phyloP scores from a whole-genome alignment of 2,888 invertebrate species.

The Blera fallax region DNA sequence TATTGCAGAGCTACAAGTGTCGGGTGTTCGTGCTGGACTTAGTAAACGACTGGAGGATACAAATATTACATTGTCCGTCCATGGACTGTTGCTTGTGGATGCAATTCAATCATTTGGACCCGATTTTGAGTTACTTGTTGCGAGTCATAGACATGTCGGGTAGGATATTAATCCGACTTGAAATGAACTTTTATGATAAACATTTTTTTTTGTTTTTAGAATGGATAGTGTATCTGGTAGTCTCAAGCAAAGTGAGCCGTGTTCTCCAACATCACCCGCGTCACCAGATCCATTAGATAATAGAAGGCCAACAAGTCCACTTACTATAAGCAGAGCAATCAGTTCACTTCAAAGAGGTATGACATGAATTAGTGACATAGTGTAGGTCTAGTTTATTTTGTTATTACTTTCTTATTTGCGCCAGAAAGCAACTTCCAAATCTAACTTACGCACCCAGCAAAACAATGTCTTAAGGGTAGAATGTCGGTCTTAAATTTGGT shows the following conservation, averaged over 20 bases:
- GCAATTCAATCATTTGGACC: conserved; percentile 97
- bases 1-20: conserved; percentile 95
- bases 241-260: conserved; percentile 94
- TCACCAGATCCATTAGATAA: conserved; percentile 84
- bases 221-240: conserved; percentile 98
- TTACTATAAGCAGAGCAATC: conserved; percentile 84
- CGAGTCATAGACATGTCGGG: conserved; percentile 95
- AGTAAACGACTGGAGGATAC: conserved; percentile 89
- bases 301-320: conserved; percentile 83
- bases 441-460: background rate
- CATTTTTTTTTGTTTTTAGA: conserved; percentile 81
- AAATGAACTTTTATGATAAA: background rate
- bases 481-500: too few species aligned
- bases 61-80: conserved; percentile 92
- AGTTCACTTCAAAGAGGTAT: conserved; percentile 82
- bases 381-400: background rate
- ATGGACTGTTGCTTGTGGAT: conserved; percentile 95
- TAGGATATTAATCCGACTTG: background rate
- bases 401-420: background rate
- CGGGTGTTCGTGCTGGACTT: conserved; percentile 90
- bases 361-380: background rate
- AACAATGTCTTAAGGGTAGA: background rate
- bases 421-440: background rate
- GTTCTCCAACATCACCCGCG: conserved; percentile 92
- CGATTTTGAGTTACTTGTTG: conserved; percentile 96